Conservation (phyloP, 2,797 vertebrate species). For the Ctenochaetus hawaiiensis region DNA sequence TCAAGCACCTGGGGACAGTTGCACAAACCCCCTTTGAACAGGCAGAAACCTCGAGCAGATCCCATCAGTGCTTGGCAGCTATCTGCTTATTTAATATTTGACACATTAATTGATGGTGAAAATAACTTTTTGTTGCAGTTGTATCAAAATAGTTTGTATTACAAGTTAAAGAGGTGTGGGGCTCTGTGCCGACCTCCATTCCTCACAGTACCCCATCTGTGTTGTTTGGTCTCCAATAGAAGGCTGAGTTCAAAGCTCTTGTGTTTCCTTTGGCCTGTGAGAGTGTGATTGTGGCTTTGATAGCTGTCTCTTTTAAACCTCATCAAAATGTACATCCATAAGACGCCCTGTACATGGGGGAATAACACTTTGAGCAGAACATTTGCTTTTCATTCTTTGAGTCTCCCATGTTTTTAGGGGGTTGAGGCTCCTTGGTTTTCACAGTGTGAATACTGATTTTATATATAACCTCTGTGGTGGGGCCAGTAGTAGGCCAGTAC, state of each 20-base stretch:
- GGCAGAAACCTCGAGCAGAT: too few relatives aligned
- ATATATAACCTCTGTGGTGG: constrained; percentile 33
- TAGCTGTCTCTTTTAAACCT: constrained; percentile 23
- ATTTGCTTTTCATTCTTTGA: background rate
- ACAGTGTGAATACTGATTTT: constrained; percentile 40
- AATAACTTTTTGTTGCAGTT: background rate
- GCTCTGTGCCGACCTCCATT: background rate
- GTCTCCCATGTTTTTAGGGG: background rate
- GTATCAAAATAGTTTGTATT: background rate
- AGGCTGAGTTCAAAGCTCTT: background rate
- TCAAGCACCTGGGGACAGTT: too few relatives aligned
- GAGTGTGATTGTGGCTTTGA: constrained; percentile 31
- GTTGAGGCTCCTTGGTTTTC: constrained; percentile 33
- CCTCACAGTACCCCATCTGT: background rate
- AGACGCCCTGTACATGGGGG: background rate
- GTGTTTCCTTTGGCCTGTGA: constrained; percentile 13
- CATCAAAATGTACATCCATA: constrained; percentile 3
- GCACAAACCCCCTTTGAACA: too few relatives aligned
- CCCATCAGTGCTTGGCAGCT: too few relatives aligned
- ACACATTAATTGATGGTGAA: background rate
- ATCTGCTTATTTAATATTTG: background rate
- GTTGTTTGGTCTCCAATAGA: constrained; percentile 10
- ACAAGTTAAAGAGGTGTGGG: background rate
- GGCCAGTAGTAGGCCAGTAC: background rate
- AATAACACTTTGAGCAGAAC: background rate